Conservation (phyloP, 2,113 vertebrate species). For the Eolophus roseicapilla region DNA sequence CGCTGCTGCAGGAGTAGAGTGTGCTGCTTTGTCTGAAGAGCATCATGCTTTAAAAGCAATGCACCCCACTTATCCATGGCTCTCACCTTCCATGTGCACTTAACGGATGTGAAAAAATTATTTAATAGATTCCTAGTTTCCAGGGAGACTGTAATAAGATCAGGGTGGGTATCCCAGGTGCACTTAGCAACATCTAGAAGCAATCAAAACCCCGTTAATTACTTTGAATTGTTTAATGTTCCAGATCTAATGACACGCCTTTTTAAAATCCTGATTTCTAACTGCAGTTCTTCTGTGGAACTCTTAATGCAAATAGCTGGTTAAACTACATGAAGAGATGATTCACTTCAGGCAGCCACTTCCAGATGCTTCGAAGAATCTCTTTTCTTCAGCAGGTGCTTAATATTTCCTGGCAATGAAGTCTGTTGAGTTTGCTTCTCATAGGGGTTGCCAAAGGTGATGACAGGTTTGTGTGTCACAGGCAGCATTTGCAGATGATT, state of each 20-base stretch:
- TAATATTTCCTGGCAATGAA: neutral
- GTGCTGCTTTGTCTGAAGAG: neutral
- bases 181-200: neutral
- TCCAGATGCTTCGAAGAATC: neutral
- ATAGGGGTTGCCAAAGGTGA: neutral
- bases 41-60: neutral
- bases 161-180: neutral
- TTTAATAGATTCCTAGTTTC: neutral
- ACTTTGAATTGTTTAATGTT: neutral
- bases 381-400: neutral
- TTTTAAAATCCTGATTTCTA: neutral
- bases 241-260: neutral
- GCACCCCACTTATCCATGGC: neutral
- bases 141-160: neutral
- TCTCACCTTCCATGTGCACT: neutral
- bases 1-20: neutral
- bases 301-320: neutral
- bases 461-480: neutral
- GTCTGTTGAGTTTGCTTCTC: neutral
- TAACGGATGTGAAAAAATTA: neutral
- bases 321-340: neutral
- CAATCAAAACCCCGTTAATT: conserved; percentile 5
- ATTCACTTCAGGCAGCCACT: neutral
- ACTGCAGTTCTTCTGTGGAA: neutral
- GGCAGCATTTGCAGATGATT: neutral